Evolutionary conservation across 2,113 vertebrate genomes (phyloP), one percentile per base, ranked within the genome.

Genomic region (Hypocryptadius cinnamomeus): DNA sequence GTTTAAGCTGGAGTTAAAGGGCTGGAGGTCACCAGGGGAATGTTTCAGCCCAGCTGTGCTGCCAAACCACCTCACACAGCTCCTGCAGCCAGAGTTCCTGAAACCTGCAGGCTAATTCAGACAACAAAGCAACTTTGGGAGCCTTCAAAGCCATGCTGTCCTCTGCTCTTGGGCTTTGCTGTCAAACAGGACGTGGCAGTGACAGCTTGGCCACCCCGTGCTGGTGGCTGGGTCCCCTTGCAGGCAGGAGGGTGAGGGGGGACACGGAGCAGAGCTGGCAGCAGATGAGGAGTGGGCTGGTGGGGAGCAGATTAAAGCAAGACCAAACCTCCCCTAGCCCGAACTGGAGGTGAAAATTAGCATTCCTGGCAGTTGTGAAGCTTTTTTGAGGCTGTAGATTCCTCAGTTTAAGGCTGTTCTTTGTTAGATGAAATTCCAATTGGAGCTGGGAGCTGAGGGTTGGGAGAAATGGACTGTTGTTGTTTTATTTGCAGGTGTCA

Each of bases 1-100:
- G 48, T 74, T 92, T 15, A 79, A 87, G 80, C 51, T 89, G 83
- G 85, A 86, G 48, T 80, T 66, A 8, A 53, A 80, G 70, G 72
- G 64, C 68, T 47, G 42, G 56, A 89, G 90, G 83, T 93, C 84
- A 77, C 39, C 51, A 10, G 2, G 8, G 40, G 27, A 45, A 11
- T 13, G 0, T 68, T 86, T 30, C 56, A 35, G 47, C 83, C 76
- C 85, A 94, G 89, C 74, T 78, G 91, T 2, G 1, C 80, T 0
- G 1, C 77, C 87, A 66, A 77, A 70, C 86, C 66, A 1, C 0
- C 12, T 44, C 53, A 40, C 37, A 1, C 5, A 3, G 63, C 47
- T 86, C 71, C 87, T 63, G 30, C 70, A 87, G 79, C 68, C 63
- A 20, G 39, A 68, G 85, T 24, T 87, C 39, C 79, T 92, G 88